Base-by-base conservation (phyloP, 2,113 vertebrate genomes). In the Heliornis fulica region DNA sequence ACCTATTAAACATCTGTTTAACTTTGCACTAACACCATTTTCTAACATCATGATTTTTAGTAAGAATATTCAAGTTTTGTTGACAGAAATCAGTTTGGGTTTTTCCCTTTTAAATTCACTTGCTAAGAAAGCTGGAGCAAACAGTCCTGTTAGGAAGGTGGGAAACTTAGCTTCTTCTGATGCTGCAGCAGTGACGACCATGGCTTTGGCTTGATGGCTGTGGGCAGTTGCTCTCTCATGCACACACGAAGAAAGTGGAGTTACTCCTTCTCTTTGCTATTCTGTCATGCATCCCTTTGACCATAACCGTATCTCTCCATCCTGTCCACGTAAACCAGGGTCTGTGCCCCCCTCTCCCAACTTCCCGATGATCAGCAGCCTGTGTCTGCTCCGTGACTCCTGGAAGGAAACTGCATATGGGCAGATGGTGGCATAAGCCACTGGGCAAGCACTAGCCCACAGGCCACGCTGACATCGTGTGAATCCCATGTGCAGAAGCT, bases 61-160 rank as follows among this genome's bases (percentile, higher is more conserved):
- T 46, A 68, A 50, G 65, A 79, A 9, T 31, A n/a, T 57, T 85
- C 21, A 7, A 5, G 0, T 87, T 57, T 60, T 75, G 7, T 48
- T 66, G 40, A 46, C 19, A 43, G 26, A 32, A 91, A 68, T 75
- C 34, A 1, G 11, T 41, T 21, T 40, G 11, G 8, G 0, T 50
- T 48, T 74, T 63, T 40, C 1, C 2, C 15, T 78, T 90, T 90
- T 26, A 29, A 66, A 92, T 92, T 76, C 9, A n/a, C 38, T 93
- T 89, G 72, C 54, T 26, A 57, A 66, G 80, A 78, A 94, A 66
- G 34, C 54, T 74, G 77, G 87, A 89, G 28, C 32, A 68, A 93
- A 50, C 11, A 59, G 60, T 59, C 28, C 18, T 15, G 1, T 71
- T 34, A 36, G 20, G 48, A 77, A 11, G 32, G 43, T 40, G 53